Conservation (phyloP, 64 coral and sea anemone genomes). For the Platygyra sinensis region DNA sequence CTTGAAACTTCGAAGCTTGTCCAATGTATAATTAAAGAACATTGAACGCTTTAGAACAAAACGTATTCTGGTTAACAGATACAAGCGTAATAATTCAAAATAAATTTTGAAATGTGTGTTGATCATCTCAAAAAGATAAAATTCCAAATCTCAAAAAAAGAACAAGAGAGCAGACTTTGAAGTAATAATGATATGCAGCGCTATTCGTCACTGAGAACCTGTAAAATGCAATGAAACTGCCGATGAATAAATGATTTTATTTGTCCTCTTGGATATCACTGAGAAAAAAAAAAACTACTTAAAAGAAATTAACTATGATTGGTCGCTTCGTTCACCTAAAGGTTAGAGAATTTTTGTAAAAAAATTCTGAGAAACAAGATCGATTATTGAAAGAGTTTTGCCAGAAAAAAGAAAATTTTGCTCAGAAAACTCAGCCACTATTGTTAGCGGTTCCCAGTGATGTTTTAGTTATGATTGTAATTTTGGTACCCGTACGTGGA, state of each 20-base stretch:
- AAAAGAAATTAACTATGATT: not conserved
- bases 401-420: not conserved
- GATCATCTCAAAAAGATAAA: no score
- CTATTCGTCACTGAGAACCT: no score
- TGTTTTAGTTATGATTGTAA: not conserved
- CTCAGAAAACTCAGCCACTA: not conserved
- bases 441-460: not conserved
- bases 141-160: no score
- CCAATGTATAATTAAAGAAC: not conserved
- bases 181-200: no score
- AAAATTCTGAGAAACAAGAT: not conserved
- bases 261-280: not conserved
- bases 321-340: not conserved
- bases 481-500: slow-evolving; percentile 45
- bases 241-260: not conserved
- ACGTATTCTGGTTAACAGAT: not conserved
- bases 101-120: no score
- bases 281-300: not conserved
- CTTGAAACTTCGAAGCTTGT: not conserved
- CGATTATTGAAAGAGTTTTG: no score
- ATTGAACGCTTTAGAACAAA: not conserved
- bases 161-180: no score
- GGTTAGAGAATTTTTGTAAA: not conserved
- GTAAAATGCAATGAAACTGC: not conserved
- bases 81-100: not conserved